phyloP scores from a whole-genome alignment of 23 tunicate species.

The Halocynthia roretzi region DNA sequence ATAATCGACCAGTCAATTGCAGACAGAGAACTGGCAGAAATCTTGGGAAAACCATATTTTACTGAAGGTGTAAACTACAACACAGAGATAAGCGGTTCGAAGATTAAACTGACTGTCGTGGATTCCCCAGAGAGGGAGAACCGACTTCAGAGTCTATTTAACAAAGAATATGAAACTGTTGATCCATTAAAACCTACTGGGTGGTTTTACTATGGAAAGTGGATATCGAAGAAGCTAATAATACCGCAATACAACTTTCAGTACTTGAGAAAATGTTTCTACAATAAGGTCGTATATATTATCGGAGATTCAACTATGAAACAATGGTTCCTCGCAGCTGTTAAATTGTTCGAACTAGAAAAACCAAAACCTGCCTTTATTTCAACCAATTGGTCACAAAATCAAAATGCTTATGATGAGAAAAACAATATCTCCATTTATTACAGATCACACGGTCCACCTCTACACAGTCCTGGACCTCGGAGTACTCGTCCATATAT shows the following conservation, averaged over 20 bases:
- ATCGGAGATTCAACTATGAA: conserved; percentile 45
- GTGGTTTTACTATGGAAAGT: conserved; percentile 8
- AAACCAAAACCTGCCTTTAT: background rate
- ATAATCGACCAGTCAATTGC: background rate
- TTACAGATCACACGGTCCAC: conserved; percentile 43
- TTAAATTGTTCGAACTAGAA: background rate
- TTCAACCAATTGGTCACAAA: background rate
- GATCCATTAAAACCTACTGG: conserved; percentile 18
- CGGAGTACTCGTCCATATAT: conserved; percentile 25
- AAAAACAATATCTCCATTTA: conserved; percentile 28
- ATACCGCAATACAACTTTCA: background rate
- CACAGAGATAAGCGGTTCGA: background rate
- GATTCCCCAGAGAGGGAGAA: background rate
- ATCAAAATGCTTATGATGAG: background rate
- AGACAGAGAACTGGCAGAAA: background rate
- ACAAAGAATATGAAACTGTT: background rate
- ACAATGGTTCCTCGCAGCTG: conserved; percentile 3
- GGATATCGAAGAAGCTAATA: conserved; percentile 17
- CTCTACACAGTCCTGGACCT: conserved; percentile 36
- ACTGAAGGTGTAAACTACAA: background rate
- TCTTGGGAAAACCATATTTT: background rate
- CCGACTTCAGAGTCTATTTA: background rate
- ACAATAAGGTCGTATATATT: conserved; percentile 20
- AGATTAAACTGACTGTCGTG: background rate
- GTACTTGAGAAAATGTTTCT: conserved; percentile 6